These are phyloP conservation scores for Protonemura montana DNA, from an alignment of 2,888 invertebrate genomes.

Conservation along the genomic window DNA sequence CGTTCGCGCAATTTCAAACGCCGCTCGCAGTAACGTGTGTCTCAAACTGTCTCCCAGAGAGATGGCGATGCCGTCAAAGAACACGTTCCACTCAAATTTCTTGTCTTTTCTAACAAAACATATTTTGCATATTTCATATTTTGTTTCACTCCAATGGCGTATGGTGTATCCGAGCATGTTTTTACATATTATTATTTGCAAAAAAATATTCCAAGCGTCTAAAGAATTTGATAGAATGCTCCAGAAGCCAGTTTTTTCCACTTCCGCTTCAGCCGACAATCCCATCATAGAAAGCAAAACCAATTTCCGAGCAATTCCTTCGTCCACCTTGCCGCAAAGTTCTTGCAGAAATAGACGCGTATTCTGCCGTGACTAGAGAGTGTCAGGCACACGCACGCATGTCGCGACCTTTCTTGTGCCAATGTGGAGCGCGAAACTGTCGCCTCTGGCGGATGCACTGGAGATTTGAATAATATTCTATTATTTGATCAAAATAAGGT, in stretches of 20 bases:
- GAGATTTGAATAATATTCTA: neutral
- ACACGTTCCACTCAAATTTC: neutral
- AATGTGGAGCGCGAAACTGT: neutral
- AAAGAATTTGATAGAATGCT: neutral
- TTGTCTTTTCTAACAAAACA: too few species aligned
- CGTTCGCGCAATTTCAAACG: neutral
- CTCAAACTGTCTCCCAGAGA: neutral
- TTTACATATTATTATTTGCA: neutral
- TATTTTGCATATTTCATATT: neutral
- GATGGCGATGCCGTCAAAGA: neutral
- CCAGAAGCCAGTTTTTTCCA: neutral
- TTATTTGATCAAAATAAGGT: neutral
- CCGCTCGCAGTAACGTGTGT: neutral
- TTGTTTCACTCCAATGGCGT: neutral
- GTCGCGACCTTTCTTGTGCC: neutral
- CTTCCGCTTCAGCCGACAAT: constrained; percentile 32
- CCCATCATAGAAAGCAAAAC: constrained; percentile 28
- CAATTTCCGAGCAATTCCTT: constrained; percentile 19
- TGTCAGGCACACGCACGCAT: neutral
- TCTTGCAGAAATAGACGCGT: neutral
- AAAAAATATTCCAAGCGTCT: neutral
- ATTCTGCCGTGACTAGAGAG: neutral
- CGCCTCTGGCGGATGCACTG: neutral
- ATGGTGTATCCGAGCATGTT: neutral
- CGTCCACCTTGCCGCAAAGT: neutral